Percentiles rank a stretch among this genome's conserved stretches.
Conservation (phyloP, 23 tunicate genomes). For the Diplosoma virens region DNA sequence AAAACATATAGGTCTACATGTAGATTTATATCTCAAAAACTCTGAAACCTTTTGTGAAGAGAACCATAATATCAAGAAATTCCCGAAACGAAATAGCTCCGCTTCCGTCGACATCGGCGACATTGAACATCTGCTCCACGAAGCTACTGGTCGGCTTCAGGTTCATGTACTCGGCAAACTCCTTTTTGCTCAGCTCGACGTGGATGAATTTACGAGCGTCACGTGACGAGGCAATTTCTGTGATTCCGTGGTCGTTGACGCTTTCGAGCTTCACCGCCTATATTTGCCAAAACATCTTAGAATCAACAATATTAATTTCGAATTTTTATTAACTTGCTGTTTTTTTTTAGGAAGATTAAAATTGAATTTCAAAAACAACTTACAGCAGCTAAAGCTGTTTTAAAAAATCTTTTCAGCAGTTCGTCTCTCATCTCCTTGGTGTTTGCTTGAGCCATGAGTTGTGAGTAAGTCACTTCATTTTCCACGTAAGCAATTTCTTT, state of each 20-base stretch:
- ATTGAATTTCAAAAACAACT: neutral
- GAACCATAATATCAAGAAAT: conserved; percentile 70
- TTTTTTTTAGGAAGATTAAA: too few relatives aligned
- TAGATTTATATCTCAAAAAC: too few relatives aligned
- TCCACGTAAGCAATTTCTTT: neutral
- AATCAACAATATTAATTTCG: too few relatives aligned
- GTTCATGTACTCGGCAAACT: conserved; percentile 83
- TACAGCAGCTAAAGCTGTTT: conserved; percentile 61
- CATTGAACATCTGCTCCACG: conserved; percentile 73
- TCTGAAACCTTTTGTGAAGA: conserved; percentile 67
- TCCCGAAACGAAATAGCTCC: conserved; percentile 78
- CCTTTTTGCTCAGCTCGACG: conserved; percentile 74
- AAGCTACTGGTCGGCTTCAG: conserved; percentile 73
- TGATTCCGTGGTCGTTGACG: conserved; percentile 5
- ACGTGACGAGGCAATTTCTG: conserved; percentile 4
- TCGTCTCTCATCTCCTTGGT: conserved; percentile 78
- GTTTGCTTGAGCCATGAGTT: conserved; percentile 45
- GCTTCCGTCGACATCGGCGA: conserved; percentile 50
- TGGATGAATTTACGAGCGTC: conserved; percentile 66
- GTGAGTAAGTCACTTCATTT: conserved; percentile 17
- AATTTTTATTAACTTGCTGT: too few relatives aligned
- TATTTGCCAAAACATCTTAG: too few relatives aligned
- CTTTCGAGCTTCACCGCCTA: conserved; percentile 48
- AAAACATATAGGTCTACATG: too few relatives aligned
- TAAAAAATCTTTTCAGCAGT: conserved; percentile 49